phyloP scores from a whole-genome alignment of 2,113 vertebrate genomes.

The Cairina moschata region DNA sequence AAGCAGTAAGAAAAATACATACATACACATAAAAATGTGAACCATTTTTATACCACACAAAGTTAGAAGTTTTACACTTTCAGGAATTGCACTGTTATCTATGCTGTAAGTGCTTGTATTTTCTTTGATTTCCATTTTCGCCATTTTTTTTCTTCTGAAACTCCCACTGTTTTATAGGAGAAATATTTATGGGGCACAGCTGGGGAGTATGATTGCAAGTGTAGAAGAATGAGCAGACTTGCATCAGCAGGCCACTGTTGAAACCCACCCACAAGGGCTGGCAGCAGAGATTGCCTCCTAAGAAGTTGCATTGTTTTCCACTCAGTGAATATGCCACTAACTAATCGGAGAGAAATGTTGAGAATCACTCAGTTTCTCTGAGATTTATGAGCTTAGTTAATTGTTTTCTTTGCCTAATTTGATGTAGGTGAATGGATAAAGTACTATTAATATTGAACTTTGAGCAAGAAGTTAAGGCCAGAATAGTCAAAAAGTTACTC shows the following conservation, averaged over 20 bases:
- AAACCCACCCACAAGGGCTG: constrained; percentile 29
- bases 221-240: not conserved
- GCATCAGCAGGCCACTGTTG: not conserved
- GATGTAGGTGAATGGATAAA: not conserved
- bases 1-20: not conserved
- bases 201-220: not conserved
- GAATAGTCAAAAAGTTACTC: not conserved
- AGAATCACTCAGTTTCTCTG: not conserved
- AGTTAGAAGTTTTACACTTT: not conserved
- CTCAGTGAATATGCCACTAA: not conserved
- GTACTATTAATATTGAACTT: not conserved
- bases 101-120: not conserved
- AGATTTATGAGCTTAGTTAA: constrained; percentile 3
- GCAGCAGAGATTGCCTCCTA: not conserved
- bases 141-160: not conserved
- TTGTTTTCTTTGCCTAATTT: constrained; percentile 33
- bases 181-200: not conserved
- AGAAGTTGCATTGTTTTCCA: constrained; percentile 18
- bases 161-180: not conserved
- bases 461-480: not conserved
- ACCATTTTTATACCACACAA: not conserved
- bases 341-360: not conserved
- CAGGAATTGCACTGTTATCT: not conserved
- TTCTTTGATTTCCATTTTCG: not conserved
- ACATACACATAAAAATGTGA: not conserved